These are phyloP conservation scores for Hemichromis elongatus DNA, from an alignment of 2,113 vertebrate species.

Conservation along the genomic window DNA sequence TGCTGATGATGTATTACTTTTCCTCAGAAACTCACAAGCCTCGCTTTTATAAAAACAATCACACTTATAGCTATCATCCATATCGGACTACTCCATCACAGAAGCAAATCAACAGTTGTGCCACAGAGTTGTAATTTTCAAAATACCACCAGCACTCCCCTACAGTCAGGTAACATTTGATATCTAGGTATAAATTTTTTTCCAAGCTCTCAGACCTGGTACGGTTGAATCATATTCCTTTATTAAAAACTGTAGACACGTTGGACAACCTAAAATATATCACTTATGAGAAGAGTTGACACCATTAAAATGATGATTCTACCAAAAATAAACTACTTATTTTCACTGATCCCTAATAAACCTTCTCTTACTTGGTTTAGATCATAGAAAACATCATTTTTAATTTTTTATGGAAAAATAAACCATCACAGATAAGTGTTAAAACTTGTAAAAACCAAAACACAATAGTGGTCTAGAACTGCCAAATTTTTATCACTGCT, in stretches of 20 bases:
- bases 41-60: not conserved
- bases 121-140: not conserved
- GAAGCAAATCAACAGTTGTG: not conserved
- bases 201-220: not conserved
- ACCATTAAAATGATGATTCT: not conserved
- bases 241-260: not conserved
- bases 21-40: not conserved
- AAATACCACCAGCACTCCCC: not conserved
- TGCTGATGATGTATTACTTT: not conserved
- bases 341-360: not conserved
- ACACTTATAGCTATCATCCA: not conserved
- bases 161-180: not conserved
- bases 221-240: not conserved
- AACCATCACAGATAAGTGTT: not conserved
- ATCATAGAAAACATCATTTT: not conserved
- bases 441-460: not conserved
- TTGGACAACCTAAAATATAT: not conserved
- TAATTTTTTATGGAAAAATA: not conserved
- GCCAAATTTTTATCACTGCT: not conserved
- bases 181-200: fast-evolving
- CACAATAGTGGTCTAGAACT: not conserved
- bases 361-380: not conserved
- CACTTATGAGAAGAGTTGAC: not conserved
- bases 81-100: not conserved
- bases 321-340: fast-evolving